Percentiles rank a stretch among this genome's conserved stretches.
These are phyloP conservation scores for Oncorhynchus nerka DNA, from an alignment of 2,113 vertebrate species.

Conservation along the genomic window DNA sequence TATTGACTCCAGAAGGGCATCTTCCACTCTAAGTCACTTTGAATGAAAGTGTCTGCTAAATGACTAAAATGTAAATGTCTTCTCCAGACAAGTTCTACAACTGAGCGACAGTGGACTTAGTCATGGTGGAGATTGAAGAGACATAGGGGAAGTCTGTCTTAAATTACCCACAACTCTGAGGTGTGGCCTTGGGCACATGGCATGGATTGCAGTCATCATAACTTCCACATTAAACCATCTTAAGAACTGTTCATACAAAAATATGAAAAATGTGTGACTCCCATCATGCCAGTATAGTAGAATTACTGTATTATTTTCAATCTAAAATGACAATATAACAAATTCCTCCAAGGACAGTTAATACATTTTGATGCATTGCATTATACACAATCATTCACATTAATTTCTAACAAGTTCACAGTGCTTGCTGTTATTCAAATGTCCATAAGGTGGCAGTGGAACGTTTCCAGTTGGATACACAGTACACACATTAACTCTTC, in stretches of 20 bases:
- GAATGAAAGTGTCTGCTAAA: too few species aligned
- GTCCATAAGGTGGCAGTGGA: slow-evolving; percentile 58
- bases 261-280: neutral
- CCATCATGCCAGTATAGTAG: neutral
- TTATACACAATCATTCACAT: neutral
- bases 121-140: slow-evolving; percentile 6
- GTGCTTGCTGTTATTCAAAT: neutral
- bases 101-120: neutral
- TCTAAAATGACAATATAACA: neutral
- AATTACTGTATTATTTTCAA: neutral
- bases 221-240: slow-evolving; percentile 5
- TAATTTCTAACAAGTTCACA: neutral
- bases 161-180: slow-evolving; percentile 12
- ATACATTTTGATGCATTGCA: neutral
- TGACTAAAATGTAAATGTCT: too few species aligned
- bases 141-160: neutral
- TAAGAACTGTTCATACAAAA: neutral
- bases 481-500: slow-evolving; percentile 25
- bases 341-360: neutral
- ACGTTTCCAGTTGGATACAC: slow-evolving; percentile 12
- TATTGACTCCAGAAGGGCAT: too few species aligned
- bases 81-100: too few species aligned
- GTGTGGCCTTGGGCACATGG: slow-evolving; percentile 17
- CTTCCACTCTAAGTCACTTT: too few species aligned
- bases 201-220: slow-evolving; percentile 11